phyloP scores from a whole-genome alignment of 2,888 invertebrate genomes.

The Portevinia maculata region DNA sequence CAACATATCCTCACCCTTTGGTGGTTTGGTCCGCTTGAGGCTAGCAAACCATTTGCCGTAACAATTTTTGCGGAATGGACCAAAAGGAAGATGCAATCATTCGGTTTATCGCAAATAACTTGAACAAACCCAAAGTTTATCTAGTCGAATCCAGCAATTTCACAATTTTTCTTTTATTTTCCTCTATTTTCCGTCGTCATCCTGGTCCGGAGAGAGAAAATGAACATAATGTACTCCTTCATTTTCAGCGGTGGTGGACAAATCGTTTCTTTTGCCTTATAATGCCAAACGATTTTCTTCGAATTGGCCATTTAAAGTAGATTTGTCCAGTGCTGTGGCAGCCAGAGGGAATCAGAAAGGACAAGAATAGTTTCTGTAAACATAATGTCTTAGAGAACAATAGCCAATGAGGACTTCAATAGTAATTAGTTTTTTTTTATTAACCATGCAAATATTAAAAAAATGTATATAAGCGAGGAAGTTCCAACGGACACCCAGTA shows the following conservation, averaged over 20 bases:
- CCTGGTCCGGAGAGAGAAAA: constrained; percentile 10
- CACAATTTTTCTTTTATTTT: constrained; percentile 37
- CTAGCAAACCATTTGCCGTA: constrained; percentile 56
- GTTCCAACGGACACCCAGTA: too few species aligned
- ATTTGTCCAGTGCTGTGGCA: constrained; percentile 44
- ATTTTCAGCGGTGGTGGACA: constrained; percentile 2
- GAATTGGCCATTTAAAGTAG: constrained; percentile 68
- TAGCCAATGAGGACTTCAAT: constrained; percentile 6
- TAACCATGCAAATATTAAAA: not conserved
- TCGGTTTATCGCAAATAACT: constrained; percentile 70
- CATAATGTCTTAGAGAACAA: constrained; percentile 37
- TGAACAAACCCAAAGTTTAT: constrained; percentile 70
- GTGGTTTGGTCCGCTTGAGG: constrained; percentile 27
- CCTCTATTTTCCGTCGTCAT: constrained; percentile 5
- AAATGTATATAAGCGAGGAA: not conserved
- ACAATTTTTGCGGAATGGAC: constrained; percentile 62
- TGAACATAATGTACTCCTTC: constrained; percentile 29
- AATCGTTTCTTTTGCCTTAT: constrained; percentile 60
- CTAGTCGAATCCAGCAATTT: constrained; percentile 70
- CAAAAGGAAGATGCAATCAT: constrained; percentile 70
- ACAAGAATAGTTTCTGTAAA: constrained; percentile 47
- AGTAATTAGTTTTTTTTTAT: constrained; percentile 1
- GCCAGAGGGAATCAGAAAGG: constrained; percentile 38
- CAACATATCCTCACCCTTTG: constrained; percentile 27
- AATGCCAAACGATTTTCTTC: constrained; percentile 60